These are phyloP conservation scores for Alsophila aescularia DNA, from an alignment of 2,888 invertebrate species.

Conservation along the genomic window DNA sequence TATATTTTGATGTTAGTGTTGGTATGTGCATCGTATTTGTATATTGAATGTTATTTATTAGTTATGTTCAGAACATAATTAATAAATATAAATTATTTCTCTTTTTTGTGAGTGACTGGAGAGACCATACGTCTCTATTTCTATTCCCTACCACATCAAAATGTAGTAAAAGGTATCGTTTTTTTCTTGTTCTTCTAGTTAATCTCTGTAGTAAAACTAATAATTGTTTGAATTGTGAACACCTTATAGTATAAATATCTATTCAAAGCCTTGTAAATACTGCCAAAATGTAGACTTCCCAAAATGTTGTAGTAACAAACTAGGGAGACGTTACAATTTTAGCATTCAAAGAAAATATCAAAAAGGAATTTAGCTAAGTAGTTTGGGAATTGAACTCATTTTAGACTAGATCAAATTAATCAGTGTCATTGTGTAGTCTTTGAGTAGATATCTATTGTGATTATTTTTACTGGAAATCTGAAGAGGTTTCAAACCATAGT, in stretches of 20 bases:
- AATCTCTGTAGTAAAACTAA: too few relatives aligned
- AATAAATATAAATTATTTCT: too few relatives aligned
- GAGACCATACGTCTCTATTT: too few relatives aligned
- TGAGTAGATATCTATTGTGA: background rate
- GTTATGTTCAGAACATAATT: too few relatives aligned
- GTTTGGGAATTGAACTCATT: slow-evolving; percentile 15
- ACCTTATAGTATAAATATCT: slow-evolving; percentile 5
- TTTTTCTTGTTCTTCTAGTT: too few relatives aligned
- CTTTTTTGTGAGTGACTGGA: too few relatives aligned
- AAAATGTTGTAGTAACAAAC: too few relatives aligned
- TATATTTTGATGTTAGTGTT: background rate
- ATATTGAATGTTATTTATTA: background rate
- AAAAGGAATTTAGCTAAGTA: slow-evolving; percentile 29
- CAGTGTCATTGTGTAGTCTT: slow-evolving; percentile 3
- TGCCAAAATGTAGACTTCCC: slow-evolving; percentile 25
- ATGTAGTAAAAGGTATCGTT: too few relatives aligned
- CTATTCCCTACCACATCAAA: too few relatives aligned
- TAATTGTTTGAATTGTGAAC: background rate
- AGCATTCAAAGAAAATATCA: slow-evolving; percentile 20
- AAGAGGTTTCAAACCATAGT: background rate
- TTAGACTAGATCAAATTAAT: slow-evolving; percentile 13
- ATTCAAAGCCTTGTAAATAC: slow-evolving; percentile 44
- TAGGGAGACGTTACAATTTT: background rate
- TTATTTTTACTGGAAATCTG: slow-evolving; percentile 7
- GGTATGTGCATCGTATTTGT: background rate